Evolutionary conservation across 2,113 vertebrate species (phyloP).

Genomic region (Laticauda laticaudata): DNA sequence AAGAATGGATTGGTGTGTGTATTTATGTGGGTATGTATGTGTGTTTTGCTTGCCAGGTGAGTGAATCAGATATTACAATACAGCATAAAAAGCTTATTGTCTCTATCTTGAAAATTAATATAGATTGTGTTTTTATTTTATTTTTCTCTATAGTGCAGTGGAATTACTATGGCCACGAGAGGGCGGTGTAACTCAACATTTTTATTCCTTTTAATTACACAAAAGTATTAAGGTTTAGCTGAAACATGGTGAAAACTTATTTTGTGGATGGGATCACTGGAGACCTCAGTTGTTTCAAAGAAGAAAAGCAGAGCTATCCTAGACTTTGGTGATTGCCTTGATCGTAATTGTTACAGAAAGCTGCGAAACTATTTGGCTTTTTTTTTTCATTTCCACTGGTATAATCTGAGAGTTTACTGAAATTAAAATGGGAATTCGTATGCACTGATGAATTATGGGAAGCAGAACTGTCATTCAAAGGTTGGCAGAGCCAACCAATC

Average conservation of each 20-base stretch:
- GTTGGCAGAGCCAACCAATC: neutral
- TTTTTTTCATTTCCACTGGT: neutral
- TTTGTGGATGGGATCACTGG: accelerated
- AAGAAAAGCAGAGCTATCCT: accelerated
- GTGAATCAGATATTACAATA: neutral
- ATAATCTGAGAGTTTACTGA: neutral
- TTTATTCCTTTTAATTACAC: neutral
- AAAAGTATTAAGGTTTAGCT: neutral
- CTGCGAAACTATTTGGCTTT: neutral
- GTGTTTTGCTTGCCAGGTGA: neutral
- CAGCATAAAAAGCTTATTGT: neutral
- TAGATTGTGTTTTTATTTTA: accelerated
- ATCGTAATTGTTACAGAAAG: accelerated
- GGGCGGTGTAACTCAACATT: constrained; percentile 47
- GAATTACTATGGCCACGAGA: constrained; percentile 47
- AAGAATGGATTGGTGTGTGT: neutral
- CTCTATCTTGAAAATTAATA: neutral
- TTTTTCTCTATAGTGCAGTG: neutral
- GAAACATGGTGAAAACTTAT: neutral
- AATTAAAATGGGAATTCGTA: neutral
- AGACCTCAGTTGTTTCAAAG: accelerated
- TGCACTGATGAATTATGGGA: neutral
- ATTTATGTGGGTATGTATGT: neutral
- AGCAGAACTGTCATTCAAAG: neutral
- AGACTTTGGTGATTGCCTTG: accelerated